Base-by-base conservation (phyloP, 2,888 invertebrate genomes). In the Sisyra terminalis region DNA sequence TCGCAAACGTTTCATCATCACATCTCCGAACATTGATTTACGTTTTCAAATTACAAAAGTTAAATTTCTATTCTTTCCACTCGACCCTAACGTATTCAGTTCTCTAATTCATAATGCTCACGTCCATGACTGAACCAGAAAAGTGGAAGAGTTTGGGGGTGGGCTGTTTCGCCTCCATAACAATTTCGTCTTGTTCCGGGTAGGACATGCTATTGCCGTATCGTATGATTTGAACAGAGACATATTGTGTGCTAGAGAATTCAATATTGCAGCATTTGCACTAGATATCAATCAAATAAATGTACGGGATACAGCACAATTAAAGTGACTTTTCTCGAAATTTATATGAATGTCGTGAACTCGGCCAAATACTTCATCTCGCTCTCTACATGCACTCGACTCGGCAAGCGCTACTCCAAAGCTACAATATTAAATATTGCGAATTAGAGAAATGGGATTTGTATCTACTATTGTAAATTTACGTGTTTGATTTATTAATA, bases 31-130 rank as follows among this genome's bases (percentile, higher is more conserved):
- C 7, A 7, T 9, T 42, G 42, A 42, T 42, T 42, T 42, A 42
- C 42, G 42, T 42, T 35, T 42, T 42, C 42, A 42, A 42, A 42
- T 42, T 35, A 42, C 42, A 30, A 14, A 15, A 24, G 35, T 35
- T 9, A 13, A 35, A 35, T 35, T 8, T 24, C 7, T 24, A 24
- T 24, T 24, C 24, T 3, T 24, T 24, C 24, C 24, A 24, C 24
- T 24, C 24, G 24, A 24, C 24, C 24, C 24, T 24, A 24, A 24
- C 24, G 24, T 24, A 24, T 24, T 24, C 24, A 24, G 24, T 24
- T 24, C 24, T 24, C 24, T 24, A 24, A 24, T 24, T 24, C 24
- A 24, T 24, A 24, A 24, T 24, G 24, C 24, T 24, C 32, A 32
- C 32, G 11, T 32, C 11, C 14, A 13, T 32, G 9, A 9, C 9